Conservation (phyloP, 2,797 vertebrate species). For the Lagocephalus sceleratus region DNA sequence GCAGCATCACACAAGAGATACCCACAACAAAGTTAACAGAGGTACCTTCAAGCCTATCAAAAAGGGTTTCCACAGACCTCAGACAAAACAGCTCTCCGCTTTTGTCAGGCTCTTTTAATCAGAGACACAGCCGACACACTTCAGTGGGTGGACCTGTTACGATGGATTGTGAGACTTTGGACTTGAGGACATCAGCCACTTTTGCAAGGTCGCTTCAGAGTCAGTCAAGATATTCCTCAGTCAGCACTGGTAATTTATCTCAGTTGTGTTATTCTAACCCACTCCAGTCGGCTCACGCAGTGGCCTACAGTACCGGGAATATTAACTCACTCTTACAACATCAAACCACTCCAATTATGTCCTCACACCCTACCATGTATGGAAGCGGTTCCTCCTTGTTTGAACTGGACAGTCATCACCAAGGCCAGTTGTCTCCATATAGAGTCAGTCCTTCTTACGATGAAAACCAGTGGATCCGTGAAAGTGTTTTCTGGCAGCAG, state of each 20-base stretch:
- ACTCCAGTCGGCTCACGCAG: constrained; percentile 38
- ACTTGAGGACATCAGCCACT: constrained; percentile 73
- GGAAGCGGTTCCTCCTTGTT: constrained; percentile 58
- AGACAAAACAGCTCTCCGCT: constrained; percentile 51
- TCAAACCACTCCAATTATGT: constrained; percentile 32
- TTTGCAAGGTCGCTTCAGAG: constrained; percentile 68
- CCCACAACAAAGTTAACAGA: constrained; percentile 20
- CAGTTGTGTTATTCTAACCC: constrained; percentile 51
- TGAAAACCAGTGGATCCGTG: constrained; percentile 75
- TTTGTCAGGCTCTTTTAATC: constrained; percentile 52
- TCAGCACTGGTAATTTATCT: constrained; percentile 66
- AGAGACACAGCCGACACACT: constrained; percentile 61
- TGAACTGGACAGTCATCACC: constrained; percentile 35
- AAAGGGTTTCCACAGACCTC: constrained; percentile 25
- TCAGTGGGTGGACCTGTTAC: constrained; percentile 47
- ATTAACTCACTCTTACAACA: constrained; percentile 49
- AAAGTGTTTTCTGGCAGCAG: constrained; percentile 74
- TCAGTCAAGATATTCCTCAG: constrained; percentile 55
- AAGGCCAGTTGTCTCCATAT: constrained; percentile 52
- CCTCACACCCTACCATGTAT: constrained; percentile 40
- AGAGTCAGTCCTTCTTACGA: constrained; percentile 58
- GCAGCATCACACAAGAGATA: constrained; percentile 25
- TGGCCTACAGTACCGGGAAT: constrained; percentile 66
- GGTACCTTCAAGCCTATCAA: constrained; percentile 30
- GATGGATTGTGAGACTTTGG: constrained; percentile 68